These are phyloP conservation scores for Decapterus maruadsi DNA, from an alignment of 2,797 vertebrate species.

Conservation along the genomic window DNA sequence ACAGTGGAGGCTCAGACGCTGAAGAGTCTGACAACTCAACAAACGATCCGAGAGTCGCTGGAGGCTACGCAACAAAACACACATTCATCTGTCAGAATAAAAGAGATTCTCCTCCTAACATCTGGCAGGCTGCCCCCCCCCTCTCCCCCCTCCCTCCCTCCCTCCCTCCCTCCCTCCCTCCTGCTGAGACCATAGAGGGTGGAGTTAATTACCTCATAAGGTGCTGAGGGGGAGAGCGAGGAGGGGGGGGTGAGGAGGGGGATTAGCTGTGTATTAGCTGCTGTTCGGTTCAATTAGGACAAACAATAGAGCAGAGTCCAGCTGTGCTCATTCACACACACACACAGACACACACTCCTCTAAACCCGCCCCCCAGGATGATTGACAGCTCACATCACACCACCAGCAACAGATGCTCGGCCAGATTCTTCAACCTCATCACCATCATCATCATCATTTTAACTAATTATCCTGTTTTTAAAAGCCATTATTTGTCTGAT, in stretches of 20 bases:
- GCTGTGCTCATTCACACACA: conserved; percentile 70
- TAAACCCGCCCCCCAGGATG: conserved; percentile 24
- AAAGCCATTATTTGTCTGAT: too few relatives aligned
- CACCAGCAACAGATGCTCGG: not conserved
- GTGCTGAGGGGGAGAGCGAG: conserved; percentile 56
- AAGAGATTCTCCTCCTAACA: conserved; percentile 64
- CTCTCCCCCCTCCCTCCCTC: too few relatives aligned
- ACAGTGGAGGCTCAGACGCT: not conserved
- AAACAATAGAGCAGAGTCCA: conserved; percentile 70
- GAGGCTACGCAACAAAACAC: conserved; percentile 32
- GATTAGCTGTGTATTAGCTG: conserved; percentile 56
- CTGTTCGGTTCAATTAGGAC: conserved; percentile 73
- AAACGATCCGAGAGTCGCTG: conserved; percentile 26
- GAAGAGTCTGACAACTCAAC: not conserved
- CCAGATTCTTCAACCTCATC: not conserved
- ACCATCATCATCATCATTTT: too few relatives aligned
- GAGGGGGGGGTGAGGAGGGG: conserved; percentile 21
- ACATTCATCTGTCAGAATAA: conserved; percentile 62
- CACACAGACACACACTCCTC: conserved; percentile 46
- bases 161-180: conserved; percentile 7
- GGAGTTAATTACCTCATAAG: conserved; percentile 75
- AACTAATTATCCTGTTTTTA: too few relatives aligned
- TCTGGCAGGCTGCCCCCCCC: conserved; percentile 53
- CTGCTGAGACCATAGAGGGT: conserved; percentile 60
- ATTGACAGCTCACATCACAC: conserved; percentile 9